Conservation (phyloP, 1,140 invertebrate genomes). For the Brachionus asplanchnoidis region DNA sequence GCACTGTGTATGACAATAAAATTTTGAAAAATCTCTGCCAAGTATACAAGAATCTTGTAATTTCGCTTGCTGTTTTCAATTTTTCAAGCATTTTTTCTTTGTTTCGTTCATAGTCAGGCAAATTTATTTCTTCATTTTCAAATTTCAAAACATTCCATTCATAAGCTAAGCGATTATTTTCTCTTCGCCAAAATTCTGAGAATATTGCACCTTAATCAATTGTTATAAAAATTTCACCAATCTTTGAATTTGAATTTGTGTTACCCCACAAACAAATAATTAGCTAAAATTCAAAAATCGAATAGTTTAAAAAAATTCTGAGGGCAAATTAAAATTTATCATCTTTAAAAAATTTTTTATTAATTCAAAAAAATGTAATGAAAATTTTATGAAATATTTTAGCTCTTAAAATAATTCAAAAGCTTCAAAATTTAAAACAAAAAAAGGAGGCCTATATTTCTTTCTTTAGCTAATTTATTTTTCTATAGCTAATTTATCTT, state of each 20-base stretch:
- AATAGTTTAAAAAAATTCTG: background rate
- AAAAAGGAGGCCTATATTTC: no score
- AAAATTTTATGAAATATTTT: no score
- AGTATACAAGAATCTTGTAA: conserved; percentile 51
- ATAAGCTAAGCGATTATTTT: conserved; percentile 53
- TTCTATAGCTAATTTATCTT: no score
- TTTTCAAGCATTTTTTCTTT: conserved; percentile 43
- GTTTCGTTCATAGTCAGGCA: conserved; percentile 55
- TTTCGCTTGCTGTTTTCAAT: conserved; percentile 49
- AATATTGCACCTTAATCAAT: conserved; percentile 55
- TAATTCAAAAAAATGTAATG: no score
- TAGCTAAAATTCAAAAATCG: conserved; percentile 42
- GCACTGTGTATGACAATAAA: conserved; percentile 47
- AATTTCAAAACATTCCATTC: conserved; percentile 58
- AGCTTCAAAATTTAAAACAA: no score
- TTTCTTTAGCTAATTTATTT: no score
- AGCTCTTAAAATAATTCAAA: no score
- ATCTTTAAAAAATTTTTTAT: no score
- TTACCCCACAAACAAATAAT: conserved; percentile 58
- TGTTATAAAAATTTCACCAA: background rate
- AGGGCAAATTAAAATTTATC: background rate
- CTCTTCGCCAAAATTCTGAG: conserved; percentile 58
- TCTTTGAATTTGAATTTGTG: conserved; percentile 6
- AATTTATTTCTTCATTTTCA: conserved; percentile 56
- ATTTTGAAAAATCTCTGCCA: conserved; percentile 50